A percentile compares a stretch with the other conserved stretches of the same genome.
phyloP scores from a whole-genome alignment of 2,113 vertebrate genomes.

The Ctenomys sociabilis region DNA sequence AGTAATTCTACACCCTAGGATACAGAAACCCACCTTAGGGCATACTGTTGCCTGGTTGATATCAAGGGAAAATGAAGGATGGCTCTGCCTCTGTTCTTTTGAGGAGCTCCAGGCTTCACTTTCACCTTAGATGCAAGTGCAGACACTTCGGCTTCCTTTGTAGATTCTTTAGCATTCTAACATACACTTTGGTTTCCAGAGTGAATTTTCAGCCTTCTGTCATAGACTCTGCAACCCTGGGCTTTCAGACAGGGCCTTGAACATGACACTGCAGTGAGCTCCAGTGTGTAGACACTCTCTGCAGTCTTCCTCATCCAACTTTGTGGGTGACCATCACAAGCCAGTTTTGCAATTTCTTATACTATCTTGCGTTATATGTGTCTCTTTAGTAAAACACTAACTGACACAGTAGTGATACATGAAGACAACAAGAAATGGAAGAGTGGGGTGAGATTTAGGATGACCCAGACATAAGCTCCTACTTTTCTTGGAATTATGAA shows the following conservation, averaged over 20 bases:
- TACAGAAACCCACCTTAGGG: not conserved
- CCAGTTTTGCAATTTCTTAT: not conserved
- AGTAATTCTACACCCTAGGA: not conserved
- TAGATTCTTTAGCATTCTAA: not conserved
- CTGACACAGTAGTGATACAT: not conserved
- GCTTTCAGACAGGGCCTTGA: not conserved
- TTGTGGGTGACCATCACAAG: not conserved
- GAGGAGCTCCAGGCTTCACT: not conserved
- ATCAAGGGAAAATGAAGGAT: not conserved
- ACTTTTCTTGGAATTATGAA: constrained; percentile 49
- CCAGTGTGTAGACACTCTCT: not conserved
- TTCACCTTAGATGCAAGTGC: not conserved
- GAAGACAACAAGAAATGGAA: not conserved
- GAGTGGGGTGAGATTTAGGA: not conserved
- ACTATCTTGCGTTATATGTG: not conserved
- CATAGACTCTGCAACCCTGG: not conserved
- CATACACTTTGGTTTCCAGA: not conserved
- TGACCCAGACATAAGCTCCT: not conserved
- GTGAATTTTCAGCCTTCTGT: not conserved
- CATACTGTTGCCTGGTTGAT: not conserved
- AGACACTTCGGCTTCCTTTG: not conserved
- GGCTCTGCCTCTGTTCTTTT: not conserved
- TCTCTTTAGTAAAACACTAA: not conserved
- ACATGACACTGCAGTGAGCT: not conserved
- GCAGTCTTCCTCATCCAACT: not conserved